These are phyloP conservation scores for Chymomyza fuscimana DNA, from an alignment of 2,888 invertebrate species.

Conservation along the genomic window DNA sequence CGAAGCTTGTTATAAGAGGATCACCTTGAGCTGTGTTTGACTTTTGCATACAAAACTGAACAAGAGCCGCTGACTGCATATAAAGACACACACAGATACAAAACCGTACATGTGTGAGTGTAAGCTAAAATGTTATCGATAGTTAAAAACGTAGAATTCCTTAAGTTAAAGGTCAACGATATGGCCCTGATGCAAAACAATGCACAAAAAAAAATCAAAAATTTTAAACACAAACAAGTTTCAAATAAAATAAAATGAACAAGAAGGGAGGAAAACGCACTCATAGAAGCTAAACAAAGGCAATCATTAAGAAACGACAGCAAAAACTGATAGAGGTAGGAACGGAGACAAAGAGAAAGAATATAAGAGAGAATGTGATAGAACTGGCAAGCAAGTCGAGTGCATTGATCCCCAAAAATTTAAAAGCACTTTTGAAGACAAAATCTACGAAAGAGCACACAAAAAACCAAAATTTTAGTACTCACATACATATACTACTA, in stretches of 20 bases:
- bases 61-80: not conserved
- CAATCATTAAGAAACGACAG: not conserved
- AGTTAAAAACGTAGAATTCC: not conserved
- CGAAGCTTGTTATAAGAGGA: slow-evolving; percentile 31
- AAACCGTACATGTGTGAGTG: not conserved
- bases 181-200: not conserved
- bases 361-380: not conserved
- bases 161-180: not conserved
- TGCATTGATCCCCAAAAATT: slow-evolving; percentile 46
- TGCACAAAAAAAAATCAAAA: not conserved
- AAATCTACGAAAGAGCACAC: slow-evolving; percentile 42
- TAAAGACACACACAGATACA: slow-evolving; percentile 2
- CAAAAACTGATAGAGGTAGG: not conserved
- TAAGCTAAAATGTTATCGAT: not conserved
- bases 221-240: not conserved
- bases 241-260: not conserved
- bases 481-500: slow-evolving; percentile 12
- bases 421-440: slow-evolving; percentile 37
- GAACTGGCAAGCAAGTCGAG: slow-evolving; percentile 19
- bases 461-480: slow-evolving; percentile 28
- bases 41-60: slow-evolving; percentile 47
- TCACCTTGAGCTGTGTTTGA: slow-evolving; percentile 57
- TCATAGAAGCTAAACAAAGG: slow-evolving; percentile 17
- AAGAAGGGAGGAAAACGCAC: not conserved
- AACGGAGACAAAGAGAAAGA: not conserved